Percentiles rank a stretch among this genome's conserved stretches.
Conservation (phyloP, 2,113 vertebrate species). For the Cyrtonyx montezumae region DNA sequence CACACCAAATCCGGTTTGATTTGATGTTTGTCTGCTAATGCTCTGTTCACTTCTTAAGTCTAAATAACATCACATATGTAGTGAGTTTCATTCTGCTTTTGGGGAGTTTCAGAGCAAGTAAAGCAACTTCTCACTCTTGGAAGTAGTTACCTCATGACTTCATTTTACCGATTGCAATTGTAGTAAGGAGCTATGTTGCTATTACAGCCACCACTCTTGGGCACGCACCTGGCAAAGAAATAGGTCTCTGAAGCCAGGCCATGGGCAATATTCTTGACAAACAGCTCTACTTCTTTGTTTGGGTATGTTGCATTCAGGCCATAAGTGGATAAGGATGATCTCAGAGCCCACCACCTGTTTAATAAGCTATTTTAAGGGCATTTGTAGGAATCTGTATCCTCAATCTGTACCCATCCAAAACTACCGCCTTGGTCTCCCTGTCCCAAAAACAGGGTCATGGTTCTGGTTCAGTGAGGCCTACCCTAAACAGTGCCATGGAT, state of each 20-base stretch:
- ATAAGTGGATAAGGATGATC: not conserved
- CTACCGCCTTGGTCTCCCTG: no score
- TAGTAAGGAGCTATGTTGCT: not conserved
- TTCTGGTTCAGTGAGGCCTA: not conserved
- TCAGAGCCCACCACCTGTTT: not conserved
- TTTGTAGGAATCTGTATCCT: not conserved
- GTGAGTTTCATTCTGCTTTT: not conserved
- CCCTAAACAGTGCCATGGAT: no score
- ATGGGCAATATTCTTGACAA: not conserved
- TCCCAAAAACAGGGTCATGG: accelerated
- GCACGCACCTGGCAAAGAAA: not conserved
- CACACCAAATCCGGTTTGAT: not conserved
- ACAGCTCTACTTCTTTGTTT: not conserved
- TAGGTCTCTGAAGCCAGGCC: not conserved
- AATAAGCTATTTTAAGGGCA: not conserved
- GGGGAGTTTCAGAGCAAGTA: not conserved
- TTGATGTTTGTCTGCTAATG: not conserved
- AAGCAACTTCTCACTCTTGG: not conserved
- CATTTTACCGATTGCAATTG: not conserved
- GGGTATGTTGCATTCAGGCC: not conserved
- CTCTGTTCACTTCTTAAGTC: not conserved
- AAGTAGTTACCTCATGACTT: not conserved
- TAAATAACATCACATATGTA: not conserved
- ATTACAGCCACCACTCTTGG: not conserved
- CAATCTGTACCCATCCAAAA: not conserved